A percentile compares a stretch with the other conserved stretches of the same genome.
Evolutionary conservation across 2,888 invertebrate species (phyloP).

Genomic region (Phortica okadai): DNA sequence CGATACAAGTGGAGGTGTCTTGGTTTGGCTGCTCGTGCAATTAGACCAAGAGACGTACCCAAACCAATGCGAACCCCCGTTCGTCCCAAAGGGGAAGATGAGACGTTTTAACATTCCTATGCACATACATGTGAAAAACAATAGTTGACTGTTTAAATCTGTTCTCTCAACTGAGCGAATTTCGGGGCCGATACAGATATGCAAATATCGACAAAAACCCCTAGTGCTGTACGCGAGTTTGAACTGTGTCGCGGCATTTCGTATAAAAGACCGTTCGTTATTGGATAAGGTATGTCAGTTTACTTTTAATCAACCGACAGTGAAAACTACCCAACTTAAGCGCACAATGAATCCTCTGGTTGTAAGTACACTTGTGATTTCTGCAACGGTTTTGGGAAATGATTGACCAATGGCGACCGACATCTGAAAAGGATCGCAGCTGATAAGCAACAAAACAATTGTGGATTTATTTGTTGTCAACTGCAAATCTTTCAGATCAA

Average conservation of each 20-base stretch:
- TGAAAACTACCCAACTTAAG: slow-evolving; percentile 72
- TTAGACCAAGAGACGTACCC: not conserved
- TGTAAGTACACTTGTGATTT: slow-evolving; percentile 70
- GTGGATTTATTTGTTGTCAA: slow-evolving; percentile 3
- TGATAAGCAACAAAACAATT: not conserved
- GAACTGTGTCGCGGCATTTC: slow-evolving; percentile 40
- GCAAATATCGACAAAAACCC: slow-evolving; percentile 61
- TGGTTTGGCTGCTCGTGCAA: not conserved
- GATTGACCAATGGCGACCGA: not conserved
- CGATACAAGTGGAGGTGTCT: slow-evolving; percentile 19
- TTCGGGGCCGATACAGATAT: slow-evolving; percentile 49
- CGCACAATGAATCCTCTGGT: slow-evolving; percentile 76
- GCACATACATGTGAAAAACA: not conserved
- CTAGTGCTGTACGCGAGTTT: not conserved
- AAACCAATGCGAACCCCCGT: not conserved
- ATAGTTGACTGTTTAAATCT: slow-evolving; percentile 15
- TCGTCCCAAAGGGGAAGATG: not conserved
- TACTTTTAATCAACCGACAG: slow-evolving; percentile 76
- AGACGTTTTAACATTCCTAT: not conserved
- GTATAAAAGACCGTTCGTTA: slow-evolving; percentile 74
- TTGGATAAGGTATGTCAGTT: slow-evolving; percentile 75
- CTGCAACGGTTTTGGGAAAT: not conserved
- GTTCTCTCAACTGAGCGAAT: slow-evolving; percentile 36
- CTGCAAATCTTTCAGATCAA: not conserved
- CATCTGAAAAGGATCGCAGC: not conserved